Base-by-base conservation (phyloP, 2,797 vertebrate species). In the Cygnus olor region DNA sequence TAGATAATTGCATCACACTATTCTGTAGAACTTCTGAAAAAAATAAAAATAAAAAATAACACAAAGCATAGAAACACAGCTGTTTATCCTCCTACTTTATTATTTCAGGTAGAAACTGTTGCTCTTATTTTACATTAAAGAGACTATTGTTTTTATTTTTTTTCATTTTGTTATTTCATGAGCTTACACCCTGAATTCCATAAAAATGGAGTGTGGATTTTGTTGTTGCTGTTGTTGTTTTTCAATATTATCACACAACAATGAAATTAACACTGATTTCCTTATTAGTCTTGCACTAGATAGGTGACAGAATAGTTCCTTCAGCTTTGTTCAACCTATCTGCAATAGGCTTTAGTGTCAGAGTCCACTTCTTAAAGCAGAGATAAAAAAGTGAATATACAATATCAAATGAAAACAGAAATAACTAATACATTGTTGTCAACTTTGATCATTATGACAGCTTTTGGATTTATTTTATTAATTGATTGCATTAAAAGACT, bases 381-480 rank as follows among this genome's bases (percentile, higher is more conserved):
- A 79, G 9, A 38, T 49, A 42, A 91, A 89, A n/a, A 88, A 77
- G 4, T 15, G 65, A 81, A 38, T n/a, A 22, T 6, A 65, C 21
- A 17, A 7, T 21, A 28, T n/a, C 28, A 2, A 24, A 38, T 49
- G 40, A 82, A 93, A 64, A 63, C 44, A 88, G 44, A 79, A 76
- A 63, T 11, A 73, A n/a, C 10, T 40, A 53, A 73, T 24, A 28
- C 32, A 71, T 53, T 88, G 71, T 24, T 91, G 89, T 57, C 73
- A 80, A 36, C 13, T 24, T 47, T 45, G 45, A 90, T 90, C 22
- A 64, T 57, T 88, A 45, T 44, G 49, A 70, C 22, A 71, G n/a
- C 40, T 82, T 96, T 88, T 64, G 27, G 40, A 88, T 66, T 90
- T 80, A 28, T 63, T 87, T 91, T 80, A 54, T 65, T 77, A 82